Conservation (phyloP, 2,797 vertebrate species). For the Potorous gilbertii region DNA sequence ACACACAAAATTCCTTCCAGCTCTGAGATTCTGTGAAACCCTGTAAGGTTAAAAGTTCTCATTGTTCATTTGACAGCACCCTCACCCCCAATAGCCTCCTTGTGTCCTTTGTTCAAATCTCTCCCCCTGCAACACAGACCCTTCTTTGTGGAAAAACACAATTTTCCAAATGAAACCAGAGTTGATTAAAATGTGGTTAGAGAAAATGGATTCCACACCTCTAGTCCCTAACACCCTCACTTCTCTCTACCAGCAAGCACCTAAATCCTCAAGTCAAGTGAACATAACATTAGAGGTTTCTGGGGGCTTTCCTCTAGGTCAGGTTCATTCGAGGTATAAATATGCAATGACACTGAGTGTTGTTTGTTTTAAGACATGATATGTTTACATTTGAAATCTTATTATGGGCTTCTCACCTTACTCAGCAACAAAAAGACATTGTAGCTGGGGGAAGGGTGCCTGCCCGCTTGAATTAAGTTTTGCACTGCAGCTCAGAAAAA, state of each 20-base stretch:
- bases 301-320: constrained; percentile 38
- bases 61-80: constrained; percentile 71
- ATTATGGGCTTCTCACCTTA: constrained; percentile 73
- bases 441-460: constrained; percentile 52
- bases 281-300: constrained; percentile 63
- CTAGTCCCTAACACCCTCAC: constrained; percentile 42
- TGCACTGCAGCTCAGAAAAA: constrained; percentile 58
- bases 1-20: not conserved
- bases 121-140: constrained; percentile 70
- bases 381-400: constrained; percentile 69
- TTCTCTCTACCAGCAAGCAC: constrained; percentile 14
- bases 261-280: constrained; percentile 61
- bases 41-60: constrained; percentile 73
- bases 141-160: constrained; percentile 78
- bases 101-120: constrained; percentile 72
- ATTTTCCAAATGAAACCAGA: constrained; percentile 79
- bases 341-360: constrained; percentile 63
- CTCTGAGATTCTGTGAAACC: constrained; percentile 48
- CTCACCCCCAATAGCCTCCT: constrained; percentile 72
- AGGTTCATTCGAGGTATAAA: constrained; percentile 63
- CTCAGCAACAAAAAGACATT: constrained; percentile 75
- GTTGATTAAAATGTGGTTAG: constrained; percentile 72
- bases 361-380: constrained; percentile 65
- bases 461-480: constrained; percentile 69
- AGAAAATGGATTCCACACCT: constrained; percentile 63